Evolutionary conservation across 2,113 vertebrate genomes (phyloP).

Genomic region (Plectropomus leopardus): DNA sequence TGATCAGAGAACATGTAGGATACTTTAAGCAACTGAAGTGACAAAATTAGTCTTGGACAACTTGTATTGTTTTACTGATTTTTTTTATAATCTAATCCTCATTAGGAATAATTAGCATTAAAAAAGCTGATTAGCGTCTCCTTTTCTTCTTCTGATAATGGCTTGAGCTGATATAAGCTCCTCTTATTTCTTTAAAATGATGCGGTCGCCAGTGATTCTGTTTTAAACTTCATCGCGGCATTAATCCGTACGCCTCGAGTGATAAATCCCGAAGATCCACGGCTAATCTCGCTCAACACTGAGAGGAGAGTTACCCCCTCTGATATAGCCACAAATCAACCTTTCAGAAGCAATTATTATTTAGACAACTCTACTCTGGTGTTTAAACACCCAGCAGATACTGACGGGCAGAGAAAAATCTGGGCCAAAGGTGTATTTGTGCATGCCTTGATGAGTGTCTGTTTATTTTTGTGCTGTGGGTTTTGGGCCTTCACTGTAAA

Average conservation of each 20-base stretch:
- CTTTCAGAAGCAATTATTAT: slow-evolving; percentile 89
- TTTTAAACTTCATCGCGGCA: slow-evolving; percentile 85
- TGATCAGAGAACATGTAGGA: neutral
- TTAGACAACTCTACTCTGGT: slow-evolving; percentile 81
- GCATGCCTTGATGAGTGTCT: slow-evolving; percentile 26
- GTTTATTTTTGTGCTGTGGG: slow-evolving; percentile 16
- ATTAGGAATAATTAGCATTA: slow-evolving; percentile 85
- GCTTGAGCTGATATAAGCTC: slow-evolving; percentile 76
- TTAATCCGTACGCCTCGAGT: slow-evolving; percentile 88
- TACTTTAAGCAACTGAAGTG: neutral
- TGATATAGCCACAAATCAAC: slow-evolving; percentile 87
- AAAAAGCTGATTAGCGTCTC: slow-evolving; percentile 84
- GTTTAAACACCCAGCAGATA: slow-evolving; percentile 67
- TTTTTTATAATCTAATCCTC: slow-evolving; percentile 80
- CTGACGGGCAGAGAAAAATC: slow-evolving; percentile 10
- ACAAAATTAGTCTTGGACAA: slow-evolving; percentile 58
- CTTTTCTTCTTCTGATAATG: slow-evolving; percentile 83
- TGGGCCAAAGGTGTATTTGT: slow-evolving; percentile 50
- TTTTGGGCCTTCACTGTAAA: slow-evolving; percentile 41
- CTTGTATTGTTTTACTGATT: slow-evolving; percentile 78
- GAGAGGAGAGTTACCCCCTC: slow-evolving; percentile 82
- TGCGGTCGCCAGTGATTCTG: slow-evolving; percentile 78
- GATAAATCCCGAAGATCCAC: slow-evolving; percentile 90
- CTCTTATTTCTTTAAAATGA: slow-evolving; percentile 65
- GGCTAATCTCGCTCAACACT: slow-evolving; percentile 88